Evolutionary conservation across 2,888 invertebrate species (phyloP).

Genomic region (Tyria jacobaeae): DNA sequence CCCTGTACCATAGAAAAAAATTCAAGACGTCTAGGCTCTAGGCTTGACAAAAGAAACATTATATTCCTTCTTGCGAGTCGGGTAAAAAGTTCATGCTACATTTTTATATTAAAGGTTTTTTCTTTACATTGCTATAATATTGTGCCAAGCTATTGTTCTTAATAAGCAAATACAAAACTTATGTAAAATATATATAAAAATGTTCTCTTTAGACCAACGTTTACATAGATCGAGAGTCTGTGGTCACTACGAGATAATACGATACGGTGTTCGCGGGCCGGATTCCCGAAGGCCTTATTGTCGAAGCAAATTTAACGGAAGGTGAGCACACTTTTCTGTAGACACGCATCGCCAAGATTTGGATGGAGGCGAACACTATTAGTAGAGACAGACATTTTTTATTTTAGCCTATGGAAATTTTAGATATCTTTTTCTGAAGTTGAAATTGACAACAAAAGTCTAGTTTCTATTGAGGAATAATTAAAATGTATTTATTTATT

Average conservation of each 20-base stretch:
- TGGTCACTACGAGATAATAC: slow-evolving; percentile 66
- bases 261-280: slow-evolving; percentile 56
- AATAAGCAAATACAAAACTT: too few relatives aligned
- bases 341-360: slow-evolving; percentile 43
- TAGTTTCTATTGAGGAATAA: too few relatives aligned
- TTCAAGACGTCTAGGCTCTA: too few relatives aligned
- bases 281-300: slow-evolving; percentile 63
- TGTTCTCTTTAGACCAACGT: slow-evolving; percentile 33
- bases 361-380: slow-evolving; percentile 38
- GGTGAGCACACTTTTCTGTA: slow-evolving; percentile 52
- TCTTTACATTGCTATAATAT: too few relatives aligned
- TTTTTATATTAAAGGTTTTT: too few relatives aligned
- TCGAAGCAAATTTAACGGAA: slow-evolving; percentile 72
- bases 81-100: too few relatives aligned
- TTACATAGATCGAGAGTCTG: slow-evolving; percentile 60
- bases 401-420: slow-evolving; percentile 26
- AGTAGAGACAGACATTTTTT: slow-evolving; percentile 35
- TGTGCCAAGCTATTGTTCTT: neutral
- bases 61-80: too few relatives aligned
- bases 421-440: neutral
- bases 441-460: too few relatives aligned
- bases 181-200: neutral
- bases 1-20: too few relatives aligned
- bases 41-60: too few relatives aligned
- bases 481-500: too few relatives aligned